Evolutionary conservation across 1,140 invertebrate genomes (phyloP).

Genomic region (Psix sp.): DNA sequence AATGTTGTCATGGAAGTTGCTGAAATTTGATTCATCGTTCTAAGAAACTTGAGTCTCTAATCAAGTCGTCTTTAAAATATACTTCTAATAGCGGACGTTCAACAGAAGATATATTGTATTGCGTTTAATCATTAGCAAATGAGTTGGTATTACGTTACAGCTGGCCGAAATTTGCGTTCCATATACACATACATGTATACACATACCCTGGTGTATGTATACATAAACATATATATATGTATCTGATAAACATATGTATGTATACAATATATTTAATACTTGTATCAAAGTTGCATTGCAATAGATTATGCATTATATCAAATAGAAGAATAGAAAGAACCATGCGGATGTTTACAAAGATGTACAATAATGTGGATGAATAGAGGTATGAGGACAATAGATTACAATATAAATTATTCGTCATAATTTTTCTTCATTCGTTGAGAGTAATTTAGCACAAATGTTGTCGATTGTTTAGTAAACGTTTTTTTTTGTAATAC

Average conservation of each 20-base stretch:
- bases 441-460: conserved; percentile 73
- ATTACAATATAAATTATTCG: conserved; percentile 74
- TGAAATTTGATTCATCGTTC: no score
- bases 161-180: conserved; percentile 68
- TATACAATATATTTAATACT: conserved; percentile 59
- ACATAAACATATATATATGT: conserved; percentile 46
- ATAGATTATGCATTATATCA: conserved; percentile 74
- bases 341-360: conserved; percentile 74
- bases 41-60: no score
- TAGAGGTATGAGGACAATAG: conserved; percentile 73
- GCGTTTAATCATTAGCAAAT: conserved; percentile 22
- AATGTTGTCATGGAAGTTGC: no score
- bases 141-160: conserved; percentile 65
- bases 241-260: conserved; percentile 45
- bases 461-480: conserved; percentile 73
- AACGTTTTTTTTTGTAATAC: conserved; percentile 72
- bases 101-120: conserved; percentile 36
- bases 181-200: conserved; percentile 50
- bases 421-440: conserved; percentile 69
- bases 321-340: conserved; percentile 76
- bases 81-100: conserved; percentile 8
- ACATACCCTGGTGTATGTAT: conserved; percentile 27
- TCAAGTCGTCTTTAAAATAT: no score
- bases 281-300: conserved; percentile 72
- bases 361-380: conserved; percentile 75